phyloP scores from a whole-genome alignment of 1,140 invertebrate genomes.

The Lethrus apterus region DNA sequence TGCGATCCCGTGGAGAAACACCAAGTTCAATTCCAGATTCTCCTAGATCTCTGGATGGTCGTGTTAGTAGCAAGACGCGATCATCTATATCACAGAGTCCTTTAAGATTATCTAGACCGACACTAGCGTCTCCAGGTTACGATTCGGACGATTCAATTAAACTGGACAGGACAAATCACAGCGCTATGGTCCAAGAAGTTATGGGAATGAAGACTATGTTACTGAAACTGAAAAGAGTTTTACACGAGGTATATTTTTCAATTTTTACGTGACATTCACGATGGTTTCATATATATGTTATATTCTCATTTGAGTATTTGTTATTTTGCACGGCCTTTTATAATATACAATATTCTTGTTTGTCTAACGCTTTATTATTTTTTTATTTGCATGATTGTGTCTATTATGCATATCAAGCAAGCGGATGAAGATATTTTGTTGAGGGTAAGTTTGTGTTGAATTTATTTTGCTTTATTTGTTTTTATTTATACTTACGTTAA shows the following conservation, averaged over 20 bases:
- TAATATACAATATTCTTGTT: no score
- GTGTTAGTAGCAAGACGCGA: slow-evolving; percentile 12
- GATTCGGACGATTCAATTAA: slow-evolving; percentile 52
- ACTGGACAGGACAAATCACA: slow-evolving; percentile 56
- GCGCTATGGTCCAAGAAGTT: slow-evolving; percentile 66
- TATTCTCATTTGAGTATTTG: no score
- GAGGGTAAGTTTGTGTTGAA: slow-evolving; percentile 47
- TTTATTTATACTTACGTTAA: no score
- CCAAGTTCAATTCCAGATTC: slow-evolving; percentile 20
- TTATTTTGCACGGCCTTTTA: no score
- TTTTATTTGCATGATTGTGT: slow-evolving; percentile 39
- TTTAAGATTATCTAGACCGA: slow-evolving; percentile 35
- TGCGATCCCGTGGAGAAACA: slow-evolving; percentile 47
- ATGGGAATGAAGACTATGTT: slow-evolving; percentile 72
- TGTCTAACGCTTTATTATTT: no score
- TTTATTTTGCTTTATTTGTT: slow-evolving; percentile 15
- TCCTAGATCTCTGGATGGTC: slow-evolving; percentile 9
- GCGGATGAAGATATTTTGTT: slow-evolving; percentile 53
- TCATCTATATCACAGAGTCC: slow-evolving; percentile 37
- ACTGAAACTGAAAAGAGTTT: slow-evolving; percentile 63
- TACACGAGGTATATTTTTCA: slow-evolving; percentile 57
- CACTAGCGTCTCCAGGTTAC: slow-evolving; percentile 39
- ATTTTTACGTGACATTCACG: slow-evolving; percentile 18
- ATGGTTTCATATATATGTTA: slow-evolving; percentile 5
- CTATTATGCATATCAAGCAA: slow-evolving; percentile 42